Conservation (phyloP, 2,113 vertebrate species). For the Myotis lucifugus region DNA sequence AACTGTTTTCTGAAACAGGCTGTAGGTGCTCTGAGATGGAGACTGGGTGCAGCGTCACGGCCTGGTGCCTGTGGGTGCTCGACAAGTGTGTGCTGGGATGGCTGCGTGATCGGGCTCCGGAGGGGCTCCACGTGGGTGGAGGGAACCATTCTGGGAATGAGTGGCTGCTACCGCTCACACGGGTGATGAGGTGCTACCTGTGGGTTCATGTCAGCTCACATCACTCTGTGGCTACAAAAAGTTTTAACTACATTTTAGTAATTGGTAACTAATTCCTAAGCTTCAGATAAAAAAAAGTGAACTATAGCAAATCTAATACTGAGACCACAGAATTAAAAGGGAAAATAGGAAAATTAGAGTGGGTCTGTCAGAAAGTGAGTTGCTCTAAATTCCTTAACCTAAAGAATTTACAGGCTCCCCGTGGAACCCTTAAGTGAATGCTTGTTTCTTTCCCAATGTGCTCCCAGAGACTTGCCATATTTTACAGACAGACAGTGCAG, state of each 20-base stretch:
- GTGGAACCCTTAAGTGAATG: background rate
- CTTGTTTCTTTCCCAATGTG: background rate
- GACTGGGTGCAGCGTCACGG: background rate
- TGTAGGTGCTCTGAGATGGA: background rate
- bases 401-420: background rate
- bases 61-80: rapidly evolving
- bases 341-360: background rate
- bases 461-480: background rate
- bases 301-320: background rate
- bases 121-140: too few species aligned
- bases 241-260: slow-evolving; percentile 16
- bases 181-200: background rate
- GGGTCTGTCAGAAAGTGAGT: background rate
- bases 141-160: background rate
- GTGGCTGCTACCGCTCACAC: background rate
- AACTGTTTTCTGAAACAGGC: background rate
- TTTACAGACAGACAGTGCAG: background rate
- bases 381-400: background rate
- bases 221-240: background rate
- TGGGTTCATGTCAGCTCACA: background rate
- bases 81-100: background rate
- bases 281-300: background rate
- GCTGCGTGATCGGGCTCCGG: background rate
- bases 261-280: background rate
- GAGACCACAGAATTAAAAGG: background rate